Conservation (phyloP, 2,113 vertebrate species). For the Pipra filicauda region DNA sequence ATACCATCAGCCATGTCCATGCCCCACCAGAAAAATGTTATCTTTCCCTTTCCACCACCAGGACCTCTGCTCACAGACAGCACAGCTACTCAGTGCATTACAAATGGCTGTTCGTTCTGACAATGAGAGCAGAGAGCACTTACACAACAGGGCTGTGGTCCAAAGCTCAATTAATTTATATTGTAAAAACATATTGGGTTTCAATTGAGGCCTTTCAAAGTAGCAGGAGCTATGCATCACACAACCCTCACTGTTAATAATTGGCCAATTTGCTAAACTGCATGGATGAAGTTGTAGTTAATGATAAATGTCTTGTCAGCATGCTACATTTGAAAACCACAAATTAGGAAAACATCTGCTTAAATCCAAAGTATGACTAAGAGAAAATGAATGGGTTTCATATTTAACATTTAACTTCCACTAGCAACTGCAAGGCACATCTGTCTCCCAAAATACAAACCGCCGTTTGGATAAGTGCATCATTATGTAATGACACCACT, state of each 20-base stretch:
- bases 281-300: conserved; percentile 53
- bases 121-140: background rate
- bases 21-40: background rate
- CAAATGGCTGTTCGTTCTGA: background rate
- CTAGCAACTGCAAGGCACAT: conserved; percentile 58
- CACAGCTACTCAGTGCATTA: background rate
- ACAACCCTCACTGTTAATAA: conserved; percentile 49
- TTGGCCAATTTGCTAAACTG: conserved; percentile 53
- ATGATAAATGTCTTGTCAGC: conserved; percentile 64
- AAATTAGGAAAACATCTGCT: conserved; percentile 66
- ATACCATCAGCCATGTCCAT: background rate
- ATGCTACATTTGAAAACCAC: conserved; percentile 58
- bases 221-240: conserved; percentile 29
- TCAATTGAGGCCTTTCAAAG: conserved; percentile 45
- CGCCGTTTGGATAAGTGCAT: background rate
- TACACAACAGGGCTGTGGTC: background rate
- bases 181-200: conserved; percentile 50
- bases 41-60: background rate
- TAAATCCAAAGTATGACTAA: conserved; percentile 64
- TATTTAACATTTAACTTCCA: conserved; percentile 52
- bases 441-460: conserved; percentile 46
- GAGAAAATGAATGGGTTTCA: conserved; percentile 71
- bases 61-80: background rate
- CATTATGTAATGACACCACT: conserved; percentile 4
- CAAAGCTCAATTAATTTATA: conserved; percentile 44